These are phyloP conservation scores for Leucoptera coffeella DNA, from an alignment of 2,888 invertebrate species.

Conservation along the genomic window DNA sequence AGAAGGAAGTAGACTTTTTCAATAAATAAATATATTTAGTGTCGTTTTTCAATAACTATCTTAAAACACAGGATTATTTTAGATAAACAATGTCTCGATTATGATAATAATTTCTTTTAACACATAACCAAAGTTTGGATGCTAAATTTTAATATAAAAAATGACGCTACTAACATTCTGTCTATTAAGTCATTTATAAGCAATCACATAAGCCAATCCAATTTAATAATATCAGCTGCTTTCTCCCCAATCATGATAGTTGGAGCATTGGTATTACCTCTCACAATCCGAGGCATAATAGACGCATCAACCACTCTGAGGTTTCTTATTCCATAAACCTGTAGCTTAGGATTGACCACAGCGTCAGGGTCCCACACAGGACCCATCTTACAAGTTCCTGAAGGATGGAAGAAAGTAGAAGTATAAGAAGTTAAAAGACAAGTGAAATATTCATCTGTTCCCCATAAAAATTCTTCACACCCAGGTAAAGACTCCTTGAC, in stretches of 20 bases:
- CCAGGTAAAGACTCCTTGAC: conserved; percentile 49
- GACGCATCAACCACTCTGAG: conserved; percentile 72
- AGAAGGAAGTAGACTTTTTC: too few species aligned
- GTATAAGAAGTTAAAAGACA: conserved; percentile 60
- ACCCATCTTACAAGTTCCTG: conserved; percentile 35
- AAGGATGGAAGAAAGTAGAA: conserved; percentile 39
- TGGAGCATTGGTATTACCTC: conserved; percentile 78
- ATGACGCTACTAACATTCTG: too few species aligned
- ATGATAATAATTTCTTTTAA: too few species aligned
- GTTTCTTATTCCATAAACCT: conserved; percentile 23
- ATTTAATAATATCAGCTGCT: conserved; percentile 25
- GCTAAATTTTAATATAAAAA: too few species aligned
- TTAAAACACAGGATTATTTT: too few species aligned
- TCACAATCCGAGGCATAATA: conserved; percentile 73
- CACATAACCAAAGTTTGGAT: too few species aligned
- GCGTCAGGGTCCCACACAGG: conserved; percentile 23
- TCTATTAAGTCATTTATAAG: too few species aligned
- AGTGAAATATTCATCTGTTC: conserved; percentile 57
- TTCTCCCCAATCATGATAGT: conserved; percentile 77
- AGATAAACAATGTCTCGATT: too few species aligned
- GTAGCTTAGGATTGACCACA: conserved; percentile 23
- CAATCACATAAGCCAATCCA: too few species aligned
- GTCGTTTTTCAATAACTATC: too few species aligned
- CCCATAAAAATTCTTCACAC: conserved; percentile 48
- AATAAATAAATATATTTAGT: too few species aligned